Evolutionary conservation across 2,797 vertebrate genomes (phyloP).

Genomic region (Parambassis ranga): DNA sequence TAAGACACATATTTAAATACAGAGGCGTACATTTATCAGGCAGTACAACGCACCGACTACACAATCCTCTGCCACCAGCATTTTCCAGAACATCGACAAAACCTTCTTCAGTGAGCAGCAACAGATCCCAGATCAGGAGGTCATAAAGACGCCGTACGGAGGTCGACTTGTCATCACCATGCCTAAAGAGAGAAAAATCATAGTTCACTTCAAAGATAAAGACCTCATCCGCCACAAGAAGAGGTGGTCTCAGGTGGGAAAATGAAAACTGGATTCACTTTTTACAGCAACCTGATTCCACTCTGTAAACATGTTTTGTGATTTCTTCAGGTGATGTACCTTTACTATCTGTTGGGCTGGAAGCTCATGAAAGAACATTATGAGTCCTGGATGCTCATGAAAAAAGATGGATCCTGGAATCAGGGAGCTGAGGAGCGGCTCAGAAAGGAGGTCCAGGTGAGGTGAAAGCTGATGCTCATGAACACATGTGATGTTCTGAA

Average conservation of each 20-base stretch:
- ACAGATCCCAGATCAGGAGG: slow-evolving; percentile 37
- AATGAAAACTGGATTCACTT: background rate
- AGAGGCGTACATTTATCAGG: too few relatives aligned
- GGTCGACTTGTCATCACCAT: slow-evolving; percentile 72
- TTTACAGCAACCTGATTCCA: too few relatives aligned
- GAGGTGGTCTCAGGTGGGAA: slow-evolving; percentile 78
- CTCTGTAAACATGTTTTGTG: too few relatives aligned
- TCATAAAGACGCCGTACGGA: slow-evolving; percentile 75
- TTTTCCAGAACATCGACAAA: slow-evolving; percentile 52
- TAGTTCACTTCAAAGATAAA: slow-evolving; percentile 79
- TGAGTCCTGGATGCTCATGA: slow-evolving; percentile 42
- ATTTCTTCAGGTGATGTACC: slow-evolving; percentile 74
- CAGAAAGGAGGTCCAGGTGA: slow-evolving; percentile 38
- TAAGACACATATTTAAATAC: too few relatives aligned
- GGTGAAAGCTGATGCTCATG: background rate
- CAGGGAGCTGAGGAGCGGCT: background rate
- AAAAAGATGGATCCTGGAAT: slow-evolving; percentile 37
- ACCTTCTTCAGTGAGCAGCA: slow-evolving; percentile 39
- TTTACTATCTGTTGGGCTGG: slow-evolving; percentile 76
- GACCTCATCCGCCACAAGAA: slow-evolving; percentile 78
- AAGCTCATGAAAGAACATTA: slow-evolving; percentile 65
- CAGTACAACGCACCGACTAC: too few relatives aligned
- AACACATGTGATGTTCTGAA: too few relatives aligned
- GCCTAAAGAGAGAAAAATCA: slow-evolving; percentile 70
- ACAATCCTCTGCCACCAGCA: slow-evolving; percentile 38